Conservation (phyloP, 2,113 vertebrate species). For the Laticauda colubrina region DNA sequence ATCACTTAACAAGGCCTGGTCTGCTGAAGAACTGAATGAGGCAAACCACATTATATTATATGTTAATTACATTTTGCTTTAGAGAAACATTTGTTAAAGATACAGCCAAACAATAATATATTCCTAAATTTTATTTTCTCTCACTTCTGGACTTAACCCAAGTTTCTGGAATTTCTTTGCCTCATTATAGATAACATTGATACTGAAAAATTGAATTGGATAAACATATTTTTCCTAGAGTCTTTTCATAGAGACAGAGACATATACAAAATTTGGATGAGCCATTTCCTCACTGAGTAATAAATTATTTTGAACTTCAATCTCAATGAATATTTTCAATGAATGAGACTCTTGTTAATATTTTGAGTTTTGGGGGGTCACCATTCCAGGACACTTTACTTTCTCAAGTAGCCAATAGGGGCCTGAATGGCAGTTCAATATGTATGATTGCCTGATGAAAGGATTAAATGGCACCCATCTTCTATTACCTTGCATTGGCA, state of each 20-base stretch:
- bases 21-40: conserved; percentile 71
- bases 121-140: conserved; percentile 71
- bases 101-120: conserved; percentile 63
- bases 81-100: conserved; percentile 72
- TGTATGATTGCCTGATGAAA: neutral
- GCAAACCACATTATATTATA: conserved; percentile 74
- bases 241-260: neutral
- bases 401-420: neutral
- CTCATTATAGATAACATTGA: conserved; percentile 11
- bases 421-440: neutral
- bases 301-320: neutral
- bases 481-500: neutral
- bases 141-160: conserved; percentile 63
- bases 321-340: neutral
- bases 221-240: conserved; percentile 13
- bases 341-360: neutral
- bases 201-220: conserved; percentile 2
- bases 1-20: conserved; percentile 65
- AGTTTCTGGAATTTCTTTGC: conserved; percentile 53
- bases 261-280: neutral
- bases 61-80: conserved; percentile 73
- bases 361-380: neutral
- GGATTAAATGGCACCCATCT: neutral
- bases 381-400: neutral
- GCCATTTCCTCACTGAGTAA: neutral